Base-by-base conservation (phyloP, 2,888 invertebrate species). In the Theretra japonica region DNA sequence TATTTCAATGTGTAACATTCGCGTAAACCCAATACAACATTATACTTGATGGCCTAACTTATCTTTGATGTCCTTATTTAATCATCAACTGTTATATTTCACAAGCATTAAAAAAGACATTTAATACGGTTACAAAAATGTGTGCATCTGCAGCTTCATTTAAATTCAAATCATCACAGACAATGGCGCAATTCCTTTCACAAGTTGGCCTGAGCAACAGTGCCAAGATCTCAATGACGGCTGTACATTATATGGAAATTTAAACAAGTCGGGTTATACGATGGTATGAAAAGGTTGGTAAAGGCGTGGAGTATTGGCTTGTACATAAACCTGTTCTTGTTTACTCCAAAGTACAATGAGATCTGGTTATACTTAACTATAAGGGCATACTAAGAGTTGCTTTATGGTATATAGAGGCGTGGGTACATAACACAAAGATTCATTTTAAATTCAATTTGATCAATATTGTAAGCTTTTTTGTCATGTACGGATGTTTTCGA, bases 251-350 rank as follows among this genome's bases (percentile, higher is more conserved):
- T 25, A 65, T 2, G 5, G 15, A 1, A 23, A 48, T 65, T 48
- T 4, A 62, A 62, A 62, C 23, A 33, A 62, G 59, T 23, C 41
- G 65, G 65, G 8, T 65, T 48, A 65, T 48, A 65, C 23, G 17
- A 65, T 65, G 41, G 48, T 48, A 65, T 65, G 62, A 21, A 65
- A 65, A 48, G 48, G 65, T 6, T 48, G 23, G 21, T 21, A 17
- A 48, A 65, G 41, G 48, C 48, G 41, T 65, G 48, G 65, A 48
- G 41, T 41, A 25, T 77, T 77, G 73, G 74, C 79, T 83, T 83
- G 82, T 80, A 79, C 77, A 73, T 71, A 83, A 86, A 86, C 86
- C 84, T 77, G 86, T 86, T 86, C 80, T 81, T 82, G 82, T 86
- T 86, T 83, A 83, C 80, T 85, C 83, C 85, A 81, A 79, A 77